Evolutionary conservation across 1,140 invertebrate genomes (phyloP), one percentile per base, ranked within the genome.

Genomic region (Popillia japonica): DNA sequence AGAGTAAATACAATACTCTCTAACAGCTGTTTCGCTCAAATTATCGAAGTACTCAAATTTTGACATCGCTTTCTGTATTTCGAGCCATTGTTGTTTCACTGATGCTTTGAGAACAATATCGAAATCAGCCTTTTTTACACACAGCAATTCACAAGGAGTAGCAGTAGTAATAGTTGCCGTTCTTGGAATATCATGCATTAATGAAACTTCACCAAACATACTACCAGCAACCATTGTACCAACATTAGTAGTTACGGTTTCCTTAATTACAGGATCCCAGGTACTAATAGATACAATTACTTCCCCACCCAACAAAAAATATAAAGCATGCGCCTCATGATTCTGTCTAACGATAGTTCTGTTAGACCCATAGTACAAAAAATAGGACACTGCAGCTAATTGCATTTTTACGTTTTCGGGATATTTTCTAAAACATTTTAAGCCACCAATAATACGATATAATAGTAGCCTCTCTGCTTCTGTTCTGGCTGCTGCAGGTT

Each of bases 21-120:
- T 87, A 40, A 87, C 86, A 0, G 88, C 87, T 3, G 88, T 86
- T 81, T 90, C 88, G 79, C 90, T 88, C 85, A 92, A 90, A 6
- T 87, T 86, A 79, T 91, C 89, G 82, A 92, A 93, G 80, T 93
- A 93, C 61, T 90, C 89, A 79, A 92, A 92, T 61, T 88, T 87
- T 1, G 87, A 85, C 86, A 93, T 88, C 0, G 90, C 90, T 23
- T 86, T 86, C n/a, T 86, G 85, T 11, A 92, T 87, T 80, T 90
- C 85, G 40, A 90, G 88, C 91, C 91, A 92, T 80, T 91, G 88
- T 73, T 89, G 87, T 80, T 90, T 86, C 2, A 92, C 87, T 9
- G 87, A 87, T 3, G 84, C 83, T 82, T 89, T 90, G n/a, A 93
- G 85, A 14, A 91, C 85, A 75, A 86, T 86, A 78, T 92, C 88